Base-by-base conservation (phyloP, 2,797 vertebrate species). In the Somateria mollissima region DNA sequence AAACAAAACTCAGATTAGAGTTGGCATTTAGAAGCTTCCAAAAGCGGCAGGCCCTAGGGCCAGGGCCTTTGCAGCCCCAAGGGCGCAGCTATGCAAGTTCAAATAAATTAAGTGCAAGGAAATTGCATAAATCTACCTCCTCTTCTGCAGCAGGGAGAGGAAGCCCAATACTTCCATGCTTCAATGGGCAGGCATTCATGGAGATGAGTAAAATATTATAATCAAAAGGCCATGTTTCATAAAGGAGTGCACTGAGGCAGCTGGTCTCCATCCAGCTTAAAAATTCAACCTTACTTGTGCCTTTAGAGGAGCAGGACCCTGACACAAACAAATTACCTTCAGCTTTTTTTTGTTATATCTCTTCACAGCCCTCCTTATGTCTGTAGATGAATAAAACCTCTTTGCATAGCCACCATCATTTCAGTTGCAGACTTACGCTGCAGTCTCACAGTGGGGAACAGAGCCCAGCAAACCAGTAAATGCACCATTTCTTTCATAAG, bases 21-120 rank as follows among this genome's bases (percentile, higher is more conserved):
- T 61, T 92, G 85, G 75, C 79, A 81, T 90, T 81, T 81, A 87
- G 82, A 93, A 86, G 66, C 64, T 92, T 92, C 82, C 60, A 88
- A 89, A 95, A 75, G 20, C 34, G 56, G 73, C 76, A 94, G 43
- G 56, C 84, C 91, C 56, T 60, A 78, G 34, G 87, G 91, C 82
- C 39, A 43, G 19, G 47, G 73, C 87, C 89, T 92, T 66, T 83
- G 66, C 82, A 88, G 71, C 53, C 89, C 66, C 1, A 0, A 67
- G 87, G 75, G 47, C 76, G 45, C 82, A 94, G 76, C 73, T 84
- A 74, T 71, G 58, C 66, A 75, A 84, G 67, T 89, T 83, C 70
- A 75, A 92, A 94, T 84, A 93, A 93, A 91, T 85, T 56, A 92
- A 91, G 41, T 89, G 69, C 79, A 89, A 84, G 57, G 58, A 94